Percentiles rank a stretch among this genome's conserved stretches.
phyloP scores from a whole-genome alignment of 2,888 invertebrate species.

The Nezara viridula region DNA sequence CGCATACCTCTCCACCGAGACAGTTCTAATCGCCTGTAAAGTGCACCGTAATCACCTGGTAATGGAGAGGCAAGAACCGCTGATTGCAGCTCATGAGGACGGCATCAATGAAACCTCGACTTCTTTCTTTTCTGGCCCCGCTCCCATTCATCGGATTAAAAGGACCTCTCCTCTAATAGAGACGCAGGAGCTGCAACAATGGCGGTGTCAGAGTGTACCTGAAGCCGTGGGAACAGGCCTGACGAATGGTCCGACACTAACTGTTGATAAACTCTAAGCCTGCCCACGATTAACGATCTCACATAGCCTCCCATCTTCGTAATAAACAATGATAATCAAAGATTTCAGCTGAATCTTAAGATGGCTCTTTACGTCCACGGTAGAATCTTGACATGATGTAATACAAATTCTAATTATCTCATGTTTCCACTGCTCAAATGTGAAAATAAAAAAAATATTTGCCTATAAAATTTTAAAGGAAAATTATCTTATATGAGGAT shows the following conservation, averaged over 20 bases:
- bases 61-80: constrained; percentile 59
- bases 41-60: constrained; percentile 63
- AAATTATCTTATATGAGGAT: too few species aligned
- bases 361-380: neutral
- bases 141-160: constrained; percentile 64
- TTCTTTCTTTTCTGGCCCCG: constrained; percentile 60
- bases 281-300: constrained; percentile 40
- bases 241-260: neutral
- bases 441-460: too few species aligned
- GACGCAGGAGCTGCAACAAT: constrained; percentile 28
- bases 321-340: constrained; percentile 25
- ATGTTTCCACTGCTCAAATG: too few species aligned
- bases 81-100: constrained; percentile 62
- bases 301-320: neutral
- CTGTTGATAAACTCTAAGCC: neutral
- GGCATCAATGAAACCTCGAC: constrained; percentile 62
- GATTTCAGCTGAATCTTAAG: neutral
- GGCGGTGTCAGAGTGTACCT: constrained; percentile 37
- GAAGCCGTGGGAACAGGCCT: constrained; percentile 34
- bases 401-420: too few species aligned
- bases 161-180: constrained; percentile 48
- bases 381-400: neutral
- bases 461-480: too few species aligned
- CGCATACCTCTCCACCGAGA: constrained; percentile 59
- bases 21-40: constrained; percentile 64